Evolutionary conservation across 2,113 vertebrate species (phyloP).

Genomic region (Cepphus grylle): DNA sequence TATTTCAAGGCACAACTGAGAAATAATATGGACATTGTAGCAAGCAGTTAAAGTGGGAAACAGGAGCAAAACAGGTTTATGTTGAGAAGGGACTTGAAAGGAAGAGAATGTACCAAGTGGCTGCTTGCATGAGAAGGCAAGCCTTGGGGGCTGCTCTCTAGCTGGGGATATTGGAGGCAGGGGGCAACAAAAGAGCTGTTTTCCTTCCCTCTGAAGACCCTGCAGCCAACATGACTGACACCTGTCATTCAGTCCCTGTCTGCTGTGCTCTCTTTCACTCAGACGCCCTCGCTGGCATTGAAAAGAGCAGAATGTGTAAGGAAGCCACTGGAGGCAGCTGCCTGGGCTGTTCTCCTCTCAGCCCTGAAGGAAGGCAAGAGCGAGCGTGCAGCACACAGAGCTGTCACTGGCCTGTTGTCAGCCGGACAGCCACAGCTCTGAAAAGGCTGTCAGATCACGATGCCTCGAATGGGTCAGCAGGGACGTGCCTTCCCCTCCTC

Average conservation of each 20-base stretch:
- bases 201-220: not conserved
- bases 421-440: not conserved
- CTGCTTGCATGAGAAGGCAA: not conserved
- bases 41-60: conserved; percentile 21
- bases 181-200: not conserved
- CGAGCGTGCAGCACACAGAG: not conserved
- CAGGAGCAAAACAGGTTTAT: not conserved
- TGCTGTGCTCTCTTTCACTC: not conserved
- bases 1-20: conserved; percentile 14
- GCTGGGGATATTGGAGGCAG: not conserved
- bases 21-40: not conserved
- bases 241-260: conserved; percentile 6
- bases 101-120: not conserved
- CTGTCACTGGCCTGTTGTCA: not conserved
- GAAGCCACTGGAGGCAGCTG: not conserved
- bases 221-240: conserved; percentile 1
- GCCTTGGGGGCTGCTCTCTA: not conserved
- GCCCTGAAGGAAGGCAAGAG: not conserved
- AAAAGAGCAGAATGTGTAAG: conserved; percentile 12
- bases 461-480: not conserved
- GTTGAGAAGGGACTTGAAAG: not conserved
- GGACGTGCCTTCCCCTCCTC: not conserved
- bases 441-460: not conserved
- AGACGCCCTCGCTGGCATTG: not conserved
- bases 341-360: not conserved